Percentiles rank a stretch among this genome's conserved stretches.
phyloP scores from a whole-genome alignment of 1,140 invertebrate species.

The Trichonephila inaurata region DNA sequence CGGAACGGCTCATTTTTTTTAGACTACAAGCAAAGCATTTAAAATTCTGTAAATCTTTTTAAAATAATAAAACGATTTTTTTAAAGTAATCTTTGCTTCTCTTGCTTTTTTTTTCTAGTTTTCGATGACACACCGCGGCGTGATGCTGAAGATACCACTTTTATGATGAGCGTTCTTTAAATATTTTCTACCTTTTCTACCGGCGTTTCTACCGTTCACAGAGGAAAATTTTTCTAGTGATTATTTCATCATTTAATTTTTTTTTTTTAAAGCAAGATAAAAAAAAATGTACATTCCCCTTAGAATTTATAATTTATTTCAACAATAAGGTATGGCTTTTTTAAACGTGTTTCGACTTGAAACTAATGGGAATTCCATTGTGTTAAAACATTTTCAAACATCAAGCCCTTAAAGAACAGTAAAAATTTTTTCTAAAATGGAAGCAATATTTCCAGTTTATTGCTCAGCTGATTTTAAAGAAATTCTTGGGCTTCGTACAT shows the following conservation, averaged over 20 bases:
- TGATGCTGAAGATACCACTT: not conserved
- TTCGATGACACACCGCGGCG: not conserved
- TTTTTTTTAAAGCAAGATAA: not conserved
- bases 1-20: too few species aligned
- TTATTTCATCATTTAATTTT: conserved; percentile 14
- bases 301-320: conserved; percentile 21
- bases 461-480: conserved; percentile 20
- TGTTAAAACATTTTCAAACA: not conserved
- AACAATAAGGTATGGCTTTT: not conserved
- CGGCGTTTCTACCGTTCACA: too few species aligned
- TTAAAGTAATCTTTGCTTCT: too few species aligned
- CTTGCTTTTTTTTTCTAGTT: not conserved
- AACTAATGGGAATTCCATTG: conserved; percentile 32
- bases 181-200: conserved; percentile 12
- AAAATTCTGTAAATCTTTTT: too few species aligned
- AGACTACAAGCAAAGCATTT: too few species aligned
- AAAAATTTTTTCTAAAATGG: not conserved
- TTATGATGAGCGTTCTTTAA: not conserved
- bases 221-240: not conserved
- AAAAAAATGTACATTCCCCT: not conserved
- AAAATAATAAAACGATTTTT: too few species aligned
- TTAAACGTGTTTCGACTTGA: not conserved
- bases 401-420: not conserved
- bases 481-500: not conserved
- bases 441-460: conserved; percentile 14